Percentiles rank a stretch among this genome's conserved stretches.
Conservation (phyloP, 2,113 vertebrate genomes). For the Cyprinodon brontotheroides region DNA sequence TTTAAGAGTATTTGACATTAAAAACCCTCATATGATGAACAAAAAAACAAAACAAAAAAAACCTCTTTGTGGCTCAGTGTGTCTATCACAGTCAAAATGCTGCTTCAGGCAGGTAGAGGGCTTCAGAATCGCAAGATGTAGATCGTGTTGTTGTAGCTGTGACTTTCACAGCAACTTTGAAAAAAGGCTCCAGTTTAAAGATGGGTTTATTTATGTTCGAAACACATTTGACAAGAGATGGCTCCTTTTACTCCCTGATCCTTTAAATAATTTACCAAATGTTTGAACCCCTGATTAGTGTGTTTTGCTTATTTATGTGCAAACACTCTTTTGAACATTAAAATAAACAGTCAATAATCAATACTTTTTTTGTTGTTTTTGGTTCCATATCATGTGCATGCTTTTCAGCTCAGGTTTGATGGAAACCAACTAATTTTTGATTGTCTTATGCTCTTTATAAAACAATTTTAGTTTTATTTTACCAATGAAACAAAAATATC, state of each 20-base stretch:
- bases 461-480: constrained; percentile 27
- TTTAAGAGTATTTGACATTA: constrained; percentile 29
- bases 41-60: constrained; percentile 26
- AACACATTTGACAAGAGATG: constrained; percentile 9
- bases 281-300: constrained; percentile 31
- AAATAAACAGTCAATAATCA: constrained; percentile 13
- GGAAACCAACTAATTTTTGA: constrained; percentile 6
- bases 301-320: not conserved
- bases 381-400: constrained; percentile 10
- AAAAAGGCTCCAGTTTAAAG: constrained; percentile 50
- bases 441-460: constrained; percentile 7
- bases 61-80: constrained; percentile 42
- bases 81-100: constrained; percentile 52
- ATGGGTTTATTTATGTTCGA: constrained; percentile 42
- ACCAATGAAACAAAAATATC: not conserved
- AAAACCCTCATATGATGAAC: constrained; percentile 30
- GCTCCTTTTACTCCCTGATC: constrained; percentile 10
- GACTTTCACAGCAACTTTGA: constrained; percentile 24
- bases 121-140: constrained; percentile 12
- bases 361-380: not conserved
- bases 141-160: not conserved
- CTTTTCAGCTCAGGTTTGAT: constrained; percentile 11
- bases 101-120: constrained; percentile 1
- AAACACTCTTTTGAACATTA: constrained; percentile 13
- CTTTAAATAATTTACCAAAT: constrained; percentile 3